Evolutionary conservation across 2,113 vertebrate species (phyloP).

Genomic region (Azemiops feae): DNA sequence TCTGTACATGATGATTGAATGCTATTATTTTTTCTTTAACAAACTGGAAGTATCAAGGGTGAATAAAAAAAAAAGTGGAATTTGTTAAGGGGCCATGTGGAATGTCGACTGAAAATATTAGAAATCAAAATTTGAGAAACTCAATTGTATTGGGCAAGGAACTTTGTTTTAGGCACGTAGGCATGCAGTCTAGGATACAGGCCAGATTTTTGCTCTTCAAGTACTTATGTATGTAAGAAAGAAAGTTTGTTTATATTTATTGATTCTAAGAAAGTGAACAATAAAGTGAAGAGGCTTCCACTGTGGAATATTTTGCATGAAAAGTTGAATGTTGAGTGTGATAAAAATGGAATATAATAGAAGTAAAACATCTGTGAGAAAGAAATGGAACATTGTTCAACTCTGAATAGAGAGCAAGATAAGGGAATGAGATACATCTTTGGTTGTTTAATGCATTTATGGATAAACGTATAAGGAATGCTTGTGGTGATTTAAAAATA

Average conservation of each 20-base stretch:
- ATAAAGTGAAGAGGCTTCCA: neutral
- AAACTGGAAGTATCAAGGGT: neutral
- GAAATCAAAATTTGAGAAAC: neutral
- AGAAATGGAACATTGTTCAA: neutral
- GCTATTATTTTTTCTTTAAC: neutral
- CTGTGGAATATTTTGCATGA: neutral
- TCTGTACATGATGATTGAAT: neutral
- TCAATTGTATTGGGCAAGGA: neutral
- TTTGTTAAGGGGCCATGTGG: neutral
- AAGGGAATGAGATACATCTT: neutral
- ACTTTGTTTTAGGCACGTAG: neutral
- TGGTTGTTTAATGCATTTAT: neutral
- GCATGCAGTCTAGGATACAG: neutral
- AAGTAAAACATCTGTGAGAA: neutral
- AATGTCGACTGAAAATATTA: neutral
- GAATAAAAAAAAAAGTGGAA: neutral
- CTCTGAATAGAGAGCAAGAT: neutral
- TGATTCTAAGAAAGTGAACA: neutral
- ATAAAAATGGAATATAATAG: neutral
- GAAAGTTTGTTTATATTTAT: neutral
- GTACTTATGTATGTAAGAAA: neutral
- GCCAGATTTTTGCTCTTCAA: neutral
- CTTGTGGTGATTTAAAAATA: neutral
- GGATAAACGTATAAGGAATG: neutral
- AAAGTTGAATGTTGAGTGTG: neutral